Conservation (phyloP, 2,113 vertebrate genomes). For the Pseudopodoces humilis region DNA sequence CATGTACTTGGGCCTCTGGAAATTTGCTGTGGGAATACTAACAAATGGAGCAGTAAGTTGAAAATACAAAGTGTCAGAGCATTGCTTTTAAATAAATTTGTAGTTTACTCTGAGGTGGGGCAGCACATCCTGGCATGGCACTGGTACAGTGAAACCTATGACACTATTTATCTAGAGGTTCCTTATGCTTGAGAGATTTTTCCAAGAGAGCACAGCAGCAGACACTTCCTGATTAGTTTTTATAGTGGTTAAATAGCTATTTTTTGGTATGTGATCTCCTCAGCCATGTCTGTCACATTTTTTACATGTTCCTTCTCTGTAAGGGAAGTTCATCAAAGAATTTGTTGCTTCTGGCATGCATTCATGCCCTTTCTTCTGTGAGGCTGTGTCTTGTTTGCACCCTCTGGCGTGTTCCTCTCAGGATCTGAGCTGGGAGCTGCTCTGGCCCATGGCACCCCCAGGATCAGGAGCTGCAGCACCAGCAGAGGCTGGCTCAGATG, state of each 20-base stretch:
- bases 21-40: neutral
- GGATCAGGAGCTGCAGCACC: neutral
- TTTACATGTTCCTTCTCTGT: neutral
- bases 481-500: fast-evolving
- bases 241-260: neutral
- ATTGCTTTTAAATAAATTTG: neutral
- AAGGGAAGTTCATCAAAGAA: neutral
- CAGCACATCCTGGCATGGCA: neutral
- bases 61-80: neutral
- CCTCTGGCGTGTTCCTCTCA: neutral
- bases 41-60: neutral
- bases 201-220: neutral
- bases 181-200: neutral
- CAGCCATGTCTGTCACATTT: fast-evolving
- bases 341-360: neutral
- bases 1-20: neutral
- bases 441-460: neutral
- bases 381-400: neutral
- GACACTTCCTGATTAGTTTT: neutral
- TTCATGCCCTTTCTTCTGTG: neutral
- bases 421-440: neutral
- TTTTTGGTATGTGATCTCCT: neutral
- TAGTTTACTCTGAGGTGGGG: neutral
- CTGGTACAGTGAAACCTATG: neutral
- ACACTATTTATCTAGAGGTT: neutral